These are phyloP conservation scores for Otolemur garnettii DNA, from an alignment of 2,113 vertebrate genomes.

Conservation along the genomic window DNA sequence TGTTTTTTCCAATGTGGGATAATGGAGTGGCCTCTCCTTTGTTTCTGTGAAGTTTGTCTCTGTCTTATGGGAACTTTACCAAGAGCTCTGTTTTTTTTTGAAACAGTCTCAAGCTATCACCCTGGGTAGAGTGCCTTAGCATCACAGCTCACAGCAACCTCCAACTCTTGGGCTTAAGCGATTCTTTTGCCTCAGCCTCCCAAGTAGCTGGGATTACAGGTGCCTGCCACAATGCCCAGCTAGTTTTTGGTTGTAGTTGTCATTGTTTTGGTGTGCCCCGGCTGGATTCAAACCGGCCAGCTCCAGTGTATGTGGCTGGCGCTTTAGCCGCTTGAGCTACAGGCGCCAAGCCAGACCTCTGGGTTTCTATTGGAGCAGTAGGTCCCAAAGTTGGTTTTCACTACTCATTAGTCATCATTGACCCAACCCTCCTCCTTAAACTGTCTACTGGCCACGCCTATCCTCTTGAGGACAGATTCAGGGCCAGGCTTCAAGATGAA, in stretches of 20 bases:
- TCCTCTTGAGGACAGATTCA: conserved; percentile 66
- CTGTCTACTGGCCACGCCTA: conserved; percentile 68
- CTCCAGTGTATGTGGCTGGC: too few relatives aligned
- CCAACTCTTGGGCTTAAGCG: too few relatives aligned
- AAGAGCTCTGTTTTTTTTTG: not conserved
- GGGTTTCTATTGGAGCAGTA: conserved; percentile 60
- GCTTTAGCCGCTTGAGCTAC: too few relatives aligned
- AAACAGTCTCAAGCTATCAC: too few relatives aligned
- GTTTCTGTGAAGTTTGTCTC: conserved; percentile 20
- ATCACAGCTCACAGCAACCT: too few relatives aligned
- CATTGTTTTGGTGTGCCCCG: too few relatives aligned
- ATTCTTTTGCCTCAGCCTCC: too few relatives aligned
- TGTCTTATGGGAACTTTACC: conserved; percentile 3
- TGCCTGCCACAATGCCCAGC: too few relatives aligned
- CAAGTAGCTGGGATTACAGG: too few relatives aligned
- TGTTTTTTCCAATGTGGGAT: conserved; percentile 13
- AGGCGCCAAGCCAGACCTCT: not conserved
- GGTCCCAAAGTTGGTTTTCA: conserved; percentile 68
- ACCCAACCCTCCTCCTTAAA: conserved; percentile 68
- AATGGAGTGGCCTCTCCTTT: not conserved
- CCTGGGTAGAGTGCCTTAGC: too few relatives aligned
- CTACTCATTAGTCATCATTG: conserved; percentile 72
- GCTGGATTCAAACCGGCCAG: too few relatives aligned
- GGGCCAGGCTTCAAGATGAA: conserved; percentile 71
- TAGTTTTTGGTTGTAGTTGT: too few relatives aligned